Evolutionary conservation across 2,888 invertebrate species (phyloP).

Genomic region (Macroteleia sp.): DNA sequence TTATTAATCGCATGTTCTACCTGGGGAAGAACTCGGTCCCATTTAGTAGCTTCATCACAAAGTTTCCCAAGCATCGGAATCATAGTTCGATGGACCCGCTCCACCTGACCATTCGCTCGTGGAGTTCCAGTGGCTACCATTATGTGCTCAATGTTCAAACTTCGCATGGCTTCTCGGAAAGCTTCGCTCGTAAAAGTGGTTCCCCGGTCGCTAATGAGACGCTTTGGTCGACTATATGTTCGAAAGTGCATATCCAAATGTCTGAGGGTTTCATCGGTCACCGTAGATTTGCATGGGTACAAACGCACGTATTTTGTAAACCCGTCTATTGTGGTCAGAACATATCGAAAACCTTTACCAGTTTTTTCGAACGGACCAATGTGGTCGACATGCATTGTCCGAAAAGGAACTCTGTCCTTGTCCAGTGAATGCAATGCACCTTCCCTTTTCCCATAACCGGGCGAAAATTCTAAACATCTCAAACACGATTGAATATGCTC

Average conservation of each 20-base stretch:
- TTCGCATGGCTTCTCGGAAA: neutral
- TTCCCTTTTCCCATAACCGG: neutral
- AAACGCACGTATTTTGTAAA: neutral
- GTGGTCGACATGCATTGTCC: constrained; percentile 1
- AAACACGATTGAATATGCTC: neutral
- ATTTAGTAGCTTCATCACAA: too few relatives aligned
- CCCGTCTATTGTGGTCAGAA: constrained; percentile 67
- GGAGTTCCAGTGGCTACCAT: neutral
- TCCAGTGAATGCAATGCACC: neutral
- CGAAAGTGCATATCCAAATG: constrained; percentile 58
- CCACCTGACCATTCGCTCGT: too few relatives aligned
- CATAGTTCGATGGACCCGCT: too few relatives aligned
- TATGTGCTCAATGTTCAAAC: neutral
- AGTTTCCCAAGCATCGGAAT: too few relatives aligned
- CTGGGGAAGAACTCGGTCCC: too few relatives aligned
- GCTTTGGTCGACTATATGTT: constrained; percentile 70
- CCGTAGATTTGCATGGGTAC: neutral
- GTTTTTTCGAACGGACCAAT: constrained; percentile 5
- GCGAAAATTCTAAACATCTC: neutral
- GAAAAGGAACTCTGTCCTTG: neutral
- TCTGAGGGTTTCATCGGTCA: constrained; percentile 38
- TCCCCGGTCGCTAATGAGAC: constrained; percentile 75
- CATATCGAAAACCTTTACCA: neutral
- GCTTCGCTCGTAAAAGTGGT: neutral
- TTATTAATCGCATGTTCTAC: too few relatives aligned